phyloP scores from a whole-genome alignment of 2,113 vertebrate species.

The Oncorhynchus nerka region DNA sequence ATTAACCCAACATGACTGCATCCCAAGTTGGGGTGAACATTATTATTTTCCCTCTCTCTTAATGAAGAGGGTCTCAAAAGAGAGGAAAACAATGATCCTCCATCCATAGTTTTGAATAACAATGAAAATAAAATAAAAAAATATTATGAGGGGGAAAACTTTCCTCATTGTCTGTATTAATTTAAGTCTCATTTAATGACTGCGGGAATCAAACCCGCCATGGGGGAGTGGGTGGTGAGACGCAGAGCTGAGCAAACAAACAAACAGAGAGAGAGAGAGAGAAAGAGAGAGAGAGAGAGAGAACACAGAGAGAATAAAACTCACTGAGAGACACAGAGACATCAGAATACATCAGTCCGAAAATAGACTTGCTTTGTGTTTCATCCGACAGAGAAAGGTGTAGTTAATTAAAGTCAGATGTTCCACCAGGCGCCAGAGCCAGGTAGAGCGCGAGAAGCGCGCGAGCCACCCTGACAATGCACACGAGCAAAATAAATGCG shows the following conservation, averaged over 20 bases:
- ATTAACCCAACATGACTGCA: slow-evolving; percentile 38
- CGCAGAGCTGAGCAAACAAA: slow-evolving; percentile 60
- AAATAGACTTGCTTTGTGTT: slow-evolving; percentile 79
- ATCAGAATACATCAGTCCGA: slow-evolving; percentile 76
- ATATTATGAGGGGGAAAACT: slow-evolving; percentile 61
- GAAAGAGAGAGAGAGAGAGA: slow-evolving; percentile 15
- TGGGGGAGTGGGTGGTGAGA: slow-evolving; percentile 51
- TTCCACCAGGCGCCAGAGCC: slow-evolving; percentile 80
- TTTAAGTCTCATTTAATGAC: slow-evolving; percentile 80
- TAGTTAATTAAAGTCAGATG: slow-evolving; percentile 96
- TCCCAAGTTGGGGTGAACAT: slow-evolving; percentile 13
- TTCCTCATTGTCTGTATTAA: slow-evolving; percentile 79
- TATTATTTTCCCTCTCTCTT: slow-evolving; percentile 14
- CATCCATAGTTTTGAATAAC: slow-evolving; percentile 62
- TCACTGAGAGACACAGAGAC: slow-evolving; percentile 55
- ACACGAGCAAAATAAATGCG: slow-evolving; percentile 92
- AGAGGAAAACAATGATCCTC: slow-evolving; percentile 16
- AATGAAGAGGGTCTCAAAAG: slow-evolving; percentile 33
- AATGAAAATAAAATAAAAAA: slow-evolving; percentile 67
- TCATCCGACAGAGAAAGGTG: slow-evolving; percentile 84
- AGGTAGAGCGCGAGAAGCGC: slow-evolving; percentile 73
- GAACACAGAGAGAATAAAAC: slow-evolving; percentile 53
- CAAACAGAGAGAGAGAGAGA: slow-evolving; percentile 55
- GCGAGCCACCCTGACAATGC: slow-evolving; percentile 84
- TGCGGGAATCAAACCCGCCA: slow-evolving; percentile 67